phyloP scores from a whole-genome alignment of 2,113 vertebrate species.

The Alexandromys fortis region DNA sequence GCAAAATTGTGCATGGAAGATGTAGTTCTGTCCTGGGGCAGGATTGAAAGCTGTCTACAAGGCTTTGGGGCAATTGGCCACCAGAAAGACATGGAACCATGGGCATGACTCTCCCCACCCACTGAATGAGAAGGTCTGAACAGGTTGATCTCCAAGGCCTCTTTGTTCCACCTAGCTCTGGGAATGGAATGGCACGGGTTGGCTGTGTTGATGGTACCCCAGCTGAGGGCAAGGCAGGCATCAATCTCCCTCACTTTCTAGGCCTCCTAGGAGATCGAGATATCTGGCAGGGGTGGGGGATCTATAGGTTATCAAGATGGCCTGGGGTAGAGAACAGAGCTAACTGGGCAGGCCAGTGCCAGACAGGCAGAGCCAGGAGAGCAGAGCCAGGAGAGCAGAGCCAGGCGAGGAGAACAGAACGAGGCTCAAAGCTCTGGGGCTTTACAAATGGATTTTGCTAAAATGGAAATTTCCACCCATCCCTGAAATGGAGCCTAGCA shows the following conservation, averaged over 20 bases:
- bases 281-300: not conserved
- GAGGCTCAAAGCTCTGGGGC: constrained; percentile 79
- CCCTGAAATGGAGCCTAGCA: constrained; percentile 79
- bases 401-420: constrained; percentile 55
- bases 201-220: not conserved
- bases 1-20: not conserved
- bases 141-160: not conserved
- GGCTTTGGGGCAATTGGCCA: not conserved
- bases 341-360: constrained; percentile 30
- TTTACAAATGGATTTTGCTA: constrained; percentile 82
- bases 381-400: constrained; percentile 64
- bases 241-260: not conserved
- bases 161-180: not conserved
- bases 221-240: not conserved
- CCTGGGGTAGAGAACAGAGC: not conserved
- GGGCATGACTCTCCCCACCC: not conserved
- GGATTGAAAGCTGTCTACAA: not conserved
- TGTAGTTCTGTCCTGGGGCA: not conserved
- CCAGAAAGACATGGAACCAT: not conserved
- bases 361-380: constrained; percentile 48
- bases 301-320: not conserved
- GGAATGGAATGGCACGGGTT: no score
- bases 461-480: constrained; percentile 83
- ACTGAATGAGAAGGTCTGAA: not conserved
- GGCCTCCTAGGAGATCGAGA: not conserved